These are phyloP conservation scores for Caenorhabditis sp. DNA, from an alignment of 2,888 invertebrate species.

Conservation along the genomic window DNA sequence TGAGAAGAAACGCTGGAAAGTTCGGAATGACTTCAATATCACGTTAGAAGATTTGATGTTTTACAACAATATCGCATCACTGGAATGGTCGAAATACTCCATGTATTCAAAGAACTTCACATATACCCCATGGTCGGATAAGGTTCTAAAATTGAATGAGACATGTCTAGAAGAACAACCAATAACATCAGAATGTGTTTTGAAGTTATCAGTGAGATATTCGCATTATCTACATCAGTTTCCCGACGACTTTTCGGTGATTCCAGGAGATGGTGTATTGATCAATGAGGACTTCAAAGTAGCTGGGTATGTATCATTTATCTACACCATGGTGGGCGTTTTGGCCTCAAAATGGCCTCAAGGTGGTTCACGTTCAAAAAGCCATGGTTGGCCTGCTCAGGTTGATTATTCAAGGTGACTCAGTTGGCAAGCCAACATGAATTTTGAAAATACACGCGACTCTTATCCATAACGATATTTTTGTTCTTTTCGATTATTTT, in stretches of 20 bases:
- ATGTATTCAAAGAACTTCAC: conserved; percentile 7
- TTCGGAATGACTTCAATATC: background rate
- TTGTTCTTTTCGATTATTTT: too few relatives aligned
- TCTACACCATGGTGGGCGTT: too few relatives aligned
- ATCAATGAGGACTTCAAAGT: conserved; percentile 34
- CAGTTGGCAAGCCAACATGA: too few relatives aligned
- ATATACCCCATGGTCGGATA: conserved; percentile 26
- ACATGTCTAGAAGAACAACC: conserved; percentile 20
- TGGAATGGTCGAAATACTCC: conserved; percentile 13
- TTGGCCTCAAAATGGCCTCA: too few relatives aligned
- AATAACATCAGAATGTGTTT: conserved; percentile 20
- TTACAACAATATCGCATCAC: background rate
- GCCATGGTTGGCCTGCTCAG: too few relatives aligned
- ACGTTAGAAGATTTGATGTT: background rate
- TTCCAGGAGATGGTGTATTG: conserved; percentile 44
- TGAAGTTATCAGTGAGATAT: conserved; percentile 16
- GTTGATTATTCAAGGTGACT: too few relatives aligned
- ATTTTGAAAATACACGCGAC: too few relatives aligned
- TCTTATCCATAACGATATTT: too few relatives aligned
- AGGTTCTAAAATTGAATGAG: conserved; percentile 19
- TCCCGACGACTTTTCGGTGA: conserved; percentile 44
- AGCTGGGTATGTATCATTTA: conserved; percentile 47
- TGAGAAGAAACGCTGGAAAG: background rate
- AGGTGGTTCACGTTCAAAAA: too few relatives aligned
- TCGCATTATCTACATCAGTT: conserved; percentile 36